Evolutionary conservation across 2,113 vertebrate genomes (phyloP), one percentile per base, ranked within the genome.

Genomic region (Pholis gunnellus): DNA sequence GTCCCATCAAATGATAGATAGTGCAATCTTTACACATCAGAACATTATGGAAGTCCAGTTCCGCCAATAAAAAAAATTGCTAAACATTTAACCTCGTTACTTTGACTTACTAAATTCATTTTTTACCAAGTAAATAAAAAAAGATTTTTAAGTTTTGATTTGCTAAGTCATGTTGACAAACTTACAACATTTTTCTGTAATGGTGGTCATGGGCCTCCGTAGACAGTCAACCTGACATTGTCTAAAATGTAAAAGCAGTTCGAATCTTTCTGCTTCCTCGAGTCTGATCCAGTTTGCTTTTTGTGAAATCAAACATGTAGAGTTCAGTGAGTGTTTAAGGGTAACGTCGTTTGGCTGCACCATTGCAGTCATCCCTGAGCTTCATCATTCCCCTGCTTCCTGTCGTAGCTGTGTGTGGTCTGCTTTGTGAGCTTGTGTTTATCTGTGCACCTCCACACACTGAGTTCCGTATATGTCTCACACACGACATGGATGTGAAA

Each of bases 181-280:
- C 20, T 54, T n/a, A n/a, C n/a, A n/a, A n/a, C n/a, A n/a, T n/a
- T 7, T 46, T 22, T 1, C 44, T 48, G n/a, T 6, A 18, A 13
- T 34, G 27, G 20, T 0, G 0, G 3, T 25, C 31, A 44, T 29
- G 2, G 1, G 0, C 36, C 17, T 40, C 20, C 0, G 0, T 4
- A 69, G 15, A 34, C 50, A 22, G 42, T 31, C 4, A 11, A 64
- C 4, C 29, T 74, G 42, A 38, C 27, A 20, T 59, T 9, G 1
- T 7, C 9, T 54, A 10, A 13, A 17, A 29, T 1, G 7, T 15
- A 2, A 9, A 60, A 31, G 40, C 25, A 44, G 42, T 48, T 18
- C 0, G 6, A 4, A 17, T 44, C 2, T 60, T 14, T 20, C 7
- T 13, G 20, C 13, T 74, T 61, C 50, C 59, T 64, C 15, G 27